These are phyloP conservation scores for Halictus quadricinctus DNA, from an alignment of 2,888 invertebrate genomes.

Conservation along the genomic window DNA sequence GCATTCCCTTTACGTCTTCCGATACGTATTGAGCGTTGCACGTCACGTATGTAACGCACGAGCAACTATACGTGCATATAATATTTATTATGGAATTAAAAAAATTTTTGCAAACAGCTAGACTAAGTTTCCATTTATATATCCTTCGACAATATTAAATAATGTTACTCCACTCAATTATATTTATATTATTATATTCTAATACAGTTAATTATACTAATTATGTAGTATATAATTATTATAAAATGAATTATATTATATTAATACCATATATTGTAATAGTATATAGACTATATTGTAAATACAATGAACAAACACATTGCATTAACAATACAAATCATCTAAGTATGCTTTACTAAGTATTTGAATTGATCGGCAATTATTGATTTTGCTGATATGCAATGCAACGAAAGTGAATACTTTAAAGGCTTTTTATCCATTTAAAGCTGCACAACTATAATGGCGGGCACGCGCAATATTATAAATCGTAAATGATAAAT, in stretches of 20 bases:
- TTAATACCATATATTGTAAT: background rate
- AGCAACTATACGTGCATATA: background rate
- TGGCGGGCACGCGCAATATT: background rate
- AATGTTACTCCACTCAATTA: background rate
- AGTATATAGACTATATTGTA: background rate
- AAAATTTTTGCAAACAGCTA: background rate
- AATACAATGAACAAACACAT: background rate
- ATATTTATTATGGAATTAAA: constrained; percentile 20
- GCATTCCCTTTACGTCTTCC: constrained; percentile 18
- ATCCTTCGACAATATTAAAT: background rate
- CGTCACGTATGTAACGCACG: constrained; percentile 1
- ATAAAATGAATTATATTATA: too few species aligned
- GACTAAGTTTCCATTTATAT: background rate
- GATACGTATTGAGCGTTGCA: background rate
- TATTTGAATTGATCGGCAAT: constrained; percentile 37
- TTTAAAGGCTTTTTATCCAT: constrained; percentile 23
- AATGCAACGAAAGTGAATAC: constrained; percentile 21
- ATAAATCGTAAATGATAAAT: constrained; percentile 3
- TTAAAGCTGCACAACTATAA: constrained; percentile 19
- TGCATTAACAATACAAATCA: background rate
- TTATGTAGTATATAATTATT: too few species aligned
- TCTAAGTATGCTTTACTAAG: background rate
- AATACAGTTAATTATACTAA: background rate
- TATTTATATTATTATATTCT: background rate
- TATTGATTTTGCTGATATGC: constrained; percentile 49